Evolutionary conservation across 1,140 invertebrate species (phyloP), one percentile per base, ranked within the genome.

Genomic region (Drosophila sulfurigaster): DNA sequence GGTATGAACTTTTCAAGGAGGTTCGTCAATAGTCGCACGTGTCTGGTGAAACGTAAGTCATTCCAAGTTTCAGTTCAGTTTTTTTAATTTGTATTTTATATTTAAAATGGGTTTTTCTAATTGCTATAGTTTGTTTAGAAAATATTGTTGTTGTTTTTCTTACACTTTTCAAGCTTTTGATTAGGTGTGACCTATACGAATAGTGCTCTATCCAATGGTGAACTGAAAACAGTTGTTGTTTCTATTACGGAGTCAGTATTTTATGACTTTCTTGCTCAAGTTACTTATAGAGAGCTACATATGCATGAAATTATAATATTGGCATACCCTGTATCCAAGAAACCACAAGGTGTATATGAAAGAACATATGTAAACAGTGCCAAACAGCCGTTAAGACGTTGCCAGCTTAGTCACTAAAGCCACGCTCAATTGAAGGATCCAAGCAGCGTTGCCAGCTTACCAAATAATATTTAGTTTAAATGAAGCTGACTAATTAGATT

Each of bases 181-280:
- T 35, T n/a, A 62, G 11, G 67, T 45, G 58, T 70, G 49, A 63
- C 49, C 28, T 6, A 11, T 63, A 43, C 67, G 58, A 69, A 69
- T 15, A 38, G 57, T 10, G 32, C 45, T 52, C n/a, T 52, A n/a
- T 32, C 15, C 25, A 16, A 35, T 16, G 32, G 28, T n/a, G 35
- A 13, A 25, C 6, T 25, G 3, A 25, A 25, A 13, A 28, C 35
- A 64, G 38, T 52, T 43, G 3, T 35, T 28, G 20, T 35, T 54
- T 30, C 30, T 32, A 28, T 32, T 54, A 32, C 30, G n/a, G 8
- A 54, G 25, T 52, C 30, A 32, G 28, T 32, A 15, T 35, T 54
- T 54, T 32, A 54, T 35, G 51, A 35, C 51, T 32, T 16, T 11
- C 7, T 35, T 35, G 5, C 20, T 35, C 15, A 35, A 54, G 51